A percentile compares a stretch with the other conserved stretches of the same genome.
phyloP scores from a whole-genome alignment of 2,888 invertebrate species.

The Harpalus rubripes region DNA sequence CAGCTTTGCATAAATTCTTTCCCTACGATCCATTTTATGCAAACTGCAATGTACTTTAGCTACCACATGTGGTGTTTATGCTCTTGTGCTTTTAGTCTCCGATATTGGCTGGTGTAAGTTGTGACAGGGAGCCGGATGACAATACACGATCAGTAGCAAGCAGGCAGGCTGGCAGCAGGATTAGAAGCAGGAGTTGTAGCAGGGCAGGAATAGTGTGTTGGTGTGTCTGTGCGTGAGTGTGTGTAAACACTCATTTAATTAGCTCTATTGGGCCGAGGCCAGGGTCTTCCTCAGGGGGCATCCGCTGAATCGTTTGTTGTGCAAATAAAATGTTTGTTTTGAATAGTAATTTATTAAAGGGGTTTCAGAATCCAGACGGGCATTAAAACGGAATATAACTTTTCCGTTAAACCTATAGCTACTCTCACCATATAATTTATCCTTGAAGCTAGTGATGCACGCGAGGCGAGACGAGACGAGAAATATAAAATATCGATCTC shows the following conservation, averaged over 20 bases:
- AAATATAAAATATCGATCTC: no score
- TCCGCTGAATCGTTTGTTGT: constrained; percentile 42
- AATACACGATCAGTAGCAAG: background rate
- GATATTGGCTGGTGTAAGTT: background rate
- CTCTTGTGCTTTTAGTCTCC: background rate
- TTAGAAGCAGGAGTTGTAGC: background rate
- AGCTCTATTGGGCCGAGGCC: constrained; percentile 38
- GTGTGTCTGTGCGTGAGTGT: constrained; percentile 43
- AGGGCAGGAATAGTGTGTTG: background rate
- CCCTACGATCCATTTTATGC: background rate
- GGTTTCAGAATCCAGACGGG: constrained; percentile 16
- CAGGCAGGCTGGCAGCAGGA: background rate
- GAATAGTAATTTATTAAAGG: constrained; percentile 55
- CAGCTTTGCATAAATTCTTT: no score
- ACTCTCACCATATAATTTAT: constrained; percentile 40
- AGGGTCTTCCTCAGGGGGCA: constrained; percentile 38
- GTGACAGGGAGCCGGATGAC: background rate
- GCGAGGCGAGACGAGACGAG: no score
- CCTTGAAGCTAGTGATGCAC: no score
- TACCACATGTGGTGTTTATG: background rate
- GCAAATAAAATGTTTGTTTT: constrained; percentile 57
- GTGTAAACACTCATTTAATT: constrained; percentile 56
- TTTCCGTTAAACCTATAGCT: background rate
- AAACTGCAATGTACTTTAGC: background rate
- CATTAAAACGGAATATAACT: constrained; percentile 37